phyloP scores from a whole-genome alignment of 2,113 vertebrate genomes.

The Lophochroa leadbeateri region DNA sequence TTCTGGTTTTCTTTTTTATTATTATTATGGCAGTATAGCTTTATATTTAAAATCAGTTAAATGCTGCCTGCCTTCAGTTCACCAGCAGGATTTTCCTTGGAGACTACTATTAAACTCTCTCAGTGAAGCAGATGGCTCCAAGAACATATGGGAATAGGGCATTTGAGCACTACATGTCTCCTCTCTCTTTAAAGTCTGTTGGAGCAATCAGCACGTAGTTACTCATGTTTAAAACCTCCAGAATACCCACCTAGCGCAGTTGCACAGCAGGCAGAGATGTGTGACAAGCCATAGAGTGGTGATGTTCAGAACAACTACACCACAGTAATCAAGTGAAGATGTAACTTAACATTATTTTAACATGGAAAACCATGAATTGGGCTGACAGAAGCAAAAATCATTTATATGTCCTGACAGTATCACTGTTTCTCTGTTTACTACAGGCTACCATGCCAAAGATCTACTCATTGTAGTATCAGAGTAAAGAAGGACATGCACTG shows the following conservation, averaged over 20 bases:
- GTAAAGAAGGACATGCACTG: neutral
- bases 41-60: neutral
- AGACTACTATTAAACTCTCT: neutral
- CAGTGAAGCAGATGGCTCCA: neutral
- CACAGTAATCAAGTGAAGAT: neutral
- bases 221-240: neutral
- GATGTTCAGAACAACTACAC: neutral
- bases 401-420: neutral
- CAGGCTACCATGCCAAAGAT: neutral
- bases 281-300: neutral
- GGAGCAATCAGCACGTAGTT: neutral
- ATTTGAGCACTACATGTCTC: neutral
- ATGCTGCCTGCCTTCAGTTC: neutral
- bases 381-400: neutral
- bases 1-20: neutral
- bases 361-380: neutral
- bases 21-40: neutral
- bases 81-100: neutral
- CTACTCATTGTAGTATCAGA: neutral
- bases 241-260: neutral
- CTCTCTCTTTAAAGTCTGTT: neutral
- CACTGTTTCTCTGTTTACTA: neutral
- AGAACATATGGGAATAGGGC: neutral
- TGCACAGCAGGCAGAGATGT: fast-evolving
- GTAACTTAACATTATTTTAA: neutral